Evolutionary conservation across 1,140 invertebrate genomes (phyloP), one percentile per base, ranked within the genome.

Genomic region (Heterodera carotae): DNA sequence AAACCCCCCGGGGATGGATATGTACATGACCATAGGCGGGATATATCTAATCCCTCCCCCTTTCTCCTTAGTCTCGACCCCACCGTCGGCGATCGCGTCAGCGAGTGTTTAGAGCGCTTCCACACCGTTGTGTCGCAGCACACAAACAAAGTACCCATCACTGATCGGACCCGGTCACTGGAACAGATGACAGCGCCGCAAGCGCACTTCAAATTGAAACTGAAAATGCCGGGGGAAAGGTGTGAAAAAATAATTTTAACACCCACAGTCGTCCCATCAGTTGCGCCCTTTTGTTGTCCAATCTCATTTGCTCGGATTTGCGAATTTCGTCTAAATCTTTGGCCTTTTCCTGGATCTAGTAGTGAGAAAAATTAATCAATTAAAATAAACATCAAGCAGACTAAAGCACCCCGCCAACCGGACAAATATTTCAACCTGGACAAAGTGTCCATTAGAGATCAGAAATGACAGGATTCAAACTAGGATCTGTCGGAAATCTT

Each of bases 121-220:
- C 39, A 81, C 27, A 81, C 69, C 18, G 18, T 43, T 18, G 62
- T 67, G 43, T 79, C 78, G 29, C 76, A 79, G 27, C 80, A 81
- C 7, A 79, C 77, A 75, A 71, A 79, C 43, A 64, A n/a, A 34
- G 76, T 59, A 31, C 53, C n/a, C 6, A 68, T 69, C 29, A 79
- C 59, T 8, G 69, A 71, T 34, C 78, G 78, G 27, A 79, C 29
- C n/a, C 78, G 33, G 25, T 39, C 69, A 43, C 78, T 81, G 48
- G 29, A 56, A n/a, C 78, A 81, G 33, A 79, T 79, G 15, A 79
- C n/a, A 31, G 43, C 34, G 59, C 64, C 71, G 62, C 78, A 79
- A 1, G 59, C n/a, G n/a, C 71, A 64, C 15, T n/a, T 59, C 64
- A 74, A 39, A 39, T 62, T 64, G 36, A 56, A 74, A 22, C 71